Evolutionary conservation across 1,140 invertebrate species (phyloP).

Genomic region (Idris sp.): DNA sequence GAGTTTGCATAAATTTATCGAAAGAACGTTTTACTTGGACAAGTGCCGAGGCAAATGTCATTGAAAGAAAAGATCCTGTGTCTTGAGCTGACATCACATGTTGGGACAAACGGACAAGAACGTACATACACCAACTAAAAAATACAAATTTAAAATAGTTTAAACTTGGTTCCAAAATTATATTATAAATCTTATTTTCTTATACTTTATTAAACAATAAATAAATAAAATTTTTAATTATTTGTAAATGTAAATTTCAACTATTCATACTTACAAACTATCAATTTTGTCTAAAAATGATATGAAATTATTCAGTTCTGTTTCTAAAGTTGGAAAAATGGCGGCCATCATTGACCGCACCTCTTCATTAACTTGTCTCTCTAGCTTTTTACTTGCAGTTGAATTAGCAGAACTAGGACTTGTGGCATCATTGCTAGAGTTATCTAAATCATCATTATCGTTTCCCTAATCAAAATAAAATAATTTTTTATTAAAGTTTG

Average conservation of each 20-base stretch:
- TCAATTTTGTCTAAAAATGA: slow-evolving; percentile 91
- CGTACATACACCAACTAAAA: slow-evolving; percentile 92
- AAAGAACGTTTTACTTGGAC: slow-evolving; percentile 97
- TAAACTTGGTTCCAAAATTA: no score
- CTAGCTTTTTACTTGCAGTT: slow-evolving; percentile 81
- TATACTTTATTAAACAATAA: slow-evolving; percentile 8
- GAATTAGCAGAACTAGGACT: slow-evolving; percentile 72
- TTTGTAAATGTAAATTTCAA: neutral
- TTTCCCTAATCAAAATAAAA: slow-evolving; percentile 49
- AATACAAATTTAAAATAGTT: no score
- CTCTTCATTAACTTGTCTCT: slow-evolving; percentile 87
- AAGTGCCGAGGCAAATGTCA: slow-evolving; percentile 91
- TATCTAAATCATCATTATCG: slow-evolving; percentile 69
- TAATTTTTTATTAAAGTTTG: no score
- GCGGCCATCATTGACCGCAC: slow-evolving; percentile 90
- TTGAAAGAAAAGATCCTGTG: slow-evolving; percentile 93
- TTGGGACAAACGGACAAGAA: slow-evolving; percentile 91
- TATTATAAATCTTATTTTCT: no score
- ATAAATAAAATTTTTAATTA: slow-evolving; percentile 9
- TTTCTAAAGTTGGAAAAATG: slow-evolving; percentile 91
- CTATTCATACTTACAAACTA: slow-evolving; percentile 84
- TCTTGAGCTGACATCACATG: slow-evolving; percentile 95
- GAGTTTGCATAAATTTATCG: slow-evolving; percentile 94
- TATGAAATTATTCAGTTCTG: slow-evolving; percentile 91
- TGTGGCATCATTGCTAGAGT: slow-evolving; percentile 62